Evolutionary conservation across 2,888 invertebrate genomes (phyloP).

Genomic region (Cerastis rubricosa): DNA sequence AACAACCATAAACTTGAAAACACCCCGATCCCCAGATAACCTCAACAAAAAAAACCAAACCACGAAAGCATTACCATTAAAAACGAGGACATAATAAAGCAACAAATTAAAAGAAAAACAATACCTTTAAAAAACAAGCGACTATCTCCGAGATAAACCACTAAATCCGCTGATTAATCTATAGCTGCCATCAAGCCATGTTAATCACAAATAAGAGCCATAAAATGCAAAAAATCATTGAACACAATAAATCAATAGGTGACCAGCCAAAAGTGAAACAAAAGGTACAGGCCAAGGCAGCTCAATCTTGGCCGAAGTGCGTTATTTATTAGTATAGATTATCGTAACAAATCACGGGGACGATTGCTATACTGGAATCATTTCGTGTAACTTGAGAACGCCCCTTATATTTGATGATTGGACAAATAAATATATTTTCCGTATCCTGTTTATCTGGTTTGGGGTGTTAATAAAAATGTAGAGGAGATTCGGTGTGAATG

Average conservation of each 20-base stretch:
- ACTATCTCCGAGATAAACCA: constrained; percentile 59
- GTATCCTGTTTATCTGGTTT: constrained; percentile 90
- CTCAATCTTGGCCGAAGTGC: constrained; percentile 87
- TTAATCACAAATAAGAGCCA: constrained; percentile 67
- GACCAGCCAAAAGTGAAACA: constrained; percentile 72
- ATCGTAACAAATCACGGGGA: constrained; percentile 89
- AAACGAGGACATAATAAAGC: constrained; percentile 64
- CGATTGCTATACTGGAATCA: constrained; percentile 86
- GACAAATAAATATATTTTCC: constrained; percentile 91
- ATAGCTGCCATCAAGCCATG: constrained; percentile 61
- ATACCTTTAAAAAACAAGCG: constrained; percentile 57
- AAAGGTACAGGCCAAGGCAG: constrained; percentile 82
- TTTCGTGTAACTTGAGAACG: constrained; percentile 89
- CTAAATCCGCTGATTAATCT: constrained; percentile 67
- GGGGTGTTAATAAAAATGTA: constrained; percentile 91
- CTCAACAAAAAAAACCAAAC: constrained; percentile 32
- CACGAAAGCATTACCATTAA: constrained; percentile 60
- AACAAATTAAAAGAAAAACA: constrained; percentile 63
- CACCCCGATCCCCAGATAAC: constrained; percentile 53
- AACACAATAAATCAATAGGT: constrained; percentile 77
- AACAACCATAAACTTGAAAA: constrained; percentile 44
- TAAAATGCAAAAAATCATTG: constrained; percentile 76
- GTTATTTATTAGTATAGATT: constrained; percentile 90
- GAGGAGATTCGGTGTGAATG: constrained; percentile 74
- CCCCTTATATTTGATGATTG: constrained; percentile 90